Evolutionary conservation across 1,140 invertebrate species (phyloP).

Genomic region (Drosophila bocqueti): DNA sequence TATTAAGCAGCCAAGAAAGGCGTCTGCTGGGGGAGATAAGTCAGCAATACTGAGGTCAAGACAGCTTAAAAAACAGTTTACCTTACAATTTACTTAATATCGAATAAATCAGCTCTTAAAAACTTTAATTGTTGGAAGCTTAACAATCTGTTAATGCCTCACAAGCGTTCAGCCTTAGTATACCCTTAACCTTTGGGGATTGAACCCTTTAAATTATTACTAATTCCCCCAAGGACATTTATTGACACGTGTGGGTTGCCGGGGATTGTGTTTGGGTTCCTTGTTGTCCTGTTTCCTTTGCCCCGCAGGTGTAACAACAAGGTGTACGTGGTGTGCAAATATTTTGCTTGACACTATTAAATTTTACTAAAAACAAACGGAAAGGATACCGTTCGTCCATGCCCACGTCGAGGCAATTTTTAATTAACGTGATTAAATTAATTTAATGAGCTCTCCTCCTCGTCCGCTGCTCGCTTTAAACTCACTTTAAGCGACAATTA

Average conservation of each 20-base stretch:
- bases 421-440: constrained; percentile 80
- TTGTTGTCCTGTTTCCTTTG: constrained; percentile 20
- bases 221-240: constrained; percentile 47
- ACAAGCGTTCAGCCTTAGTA: neutral
- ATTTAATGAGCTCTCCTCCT: constrained; percentile 63
- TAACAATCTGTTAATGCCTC: constrained; percentile 9
- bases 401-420: constrained; percentile 41
- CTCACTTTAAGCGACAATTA: constrained; percentile 73
- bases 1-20: constrained; percentile 41
- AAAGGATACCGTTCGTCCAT: neutral
- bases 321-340: constrained; percentile 71
- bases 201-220: constrained; percentile 36
- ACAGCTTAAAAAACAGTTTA: neutral
- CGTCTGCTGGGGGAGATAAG: constrained; percentile 7
- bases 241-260: constrained; percentile 49
- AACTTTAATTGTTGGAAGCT: constrained; percentile 14
- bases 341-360: constrained; percentile 68
- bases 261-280: constrained; percentile 19
- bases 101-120: neutral
- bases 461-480: constrained; percentile 38
- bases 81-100: constrained; percentile 4
- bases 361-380: constrained; percentile 69
- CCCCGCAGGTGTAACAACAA: constrained; percentile 47
- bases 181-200: constrained; percentile 3
- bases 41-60: neutral